A percentile compares a stretch with the other conserved stretches of the same genome.
Evolutionary conservation across 2,797 vertebrate genomes (phyloP).

Genomic region (Oreonectes daqikongensis): DNA sequence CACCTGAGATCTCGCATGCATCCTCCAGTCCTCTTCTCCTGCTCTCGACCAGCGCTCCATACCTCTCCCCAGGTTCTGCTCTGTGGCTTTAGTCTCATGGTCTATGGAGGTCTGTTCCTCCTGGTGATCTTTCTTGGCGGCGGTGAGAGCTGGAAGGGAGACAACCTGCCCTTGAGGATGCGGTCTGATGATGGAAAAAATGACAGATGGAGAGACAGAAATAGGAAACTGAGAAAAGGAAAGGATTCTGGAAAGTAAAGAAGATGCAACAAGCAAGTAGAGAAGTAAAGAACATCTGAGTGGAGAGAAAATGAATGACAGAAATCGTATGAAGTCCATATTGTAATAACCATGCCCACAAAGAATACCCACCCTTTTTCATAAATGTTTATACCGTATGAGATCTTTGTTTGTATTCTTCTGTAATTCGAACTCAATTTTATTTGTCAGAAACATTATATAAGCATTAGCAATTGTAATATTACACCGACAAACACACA

Average conservation of each 20-base stretch:
- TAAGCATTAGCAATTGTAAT: neutral
- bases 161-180: conserved; percentile 30
- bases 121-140: conserved; percentile 25
- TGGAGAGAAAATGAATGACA: neutral
- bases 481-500: neutral
- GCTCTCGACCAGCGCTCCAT: neutral
- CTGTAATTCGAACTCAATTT: too few relatives aligned
- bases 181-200: conserved; percentile 55
- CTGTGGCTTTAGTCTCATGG: neutral
- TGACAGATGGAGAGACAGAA: neutral
- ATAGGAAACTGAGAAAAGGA: neutral
- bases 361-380: neutral
- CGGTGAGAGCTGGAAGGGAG: conserved; percentile 45
- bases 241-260: neutral
- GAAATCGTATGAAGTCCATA: neutral
- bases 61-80: neutral
- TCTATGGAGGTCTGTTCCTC: conserved; percentile 32
- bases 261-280: neutral
- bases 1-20: conserved; percentile 5
- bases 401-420: too few relatives aligned
- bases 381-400: too few relatives aligned
- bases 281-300: neutral
- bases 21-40: conserved; percentile 19
- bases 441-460: neutral
- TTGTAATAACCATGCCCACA: conserved; percentile 13